phyloP scores from a whole-genome alignment of 2,888 invertebrate species.

The Polydrusus pterygomalis region DNA sequence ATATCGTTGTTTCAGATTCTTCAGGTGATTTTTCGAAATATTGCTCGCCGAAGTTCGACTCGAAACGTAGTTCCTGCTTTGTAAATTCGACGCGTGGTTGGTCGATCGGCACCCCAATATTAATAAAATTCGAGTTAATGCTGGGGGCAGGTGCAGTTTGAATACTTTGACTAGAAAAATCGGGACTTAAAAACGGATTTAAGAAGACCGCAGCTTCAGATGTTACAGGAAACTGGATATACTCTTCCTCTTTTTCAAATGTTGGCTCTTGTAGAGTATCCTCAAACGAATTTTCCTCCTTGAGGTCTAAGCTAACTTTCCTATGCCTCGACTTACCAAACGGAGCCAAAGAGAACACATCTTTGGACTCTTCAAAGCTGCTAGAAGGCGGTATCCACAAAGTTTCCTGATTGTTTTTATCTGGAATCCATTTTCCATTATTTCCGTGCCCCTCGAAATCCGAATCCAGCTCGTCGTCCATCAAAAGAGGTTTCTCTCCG shows the following conservation, averaged over 20 bases:
- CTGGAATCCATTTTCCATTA: slow-evolving; percentile 57
- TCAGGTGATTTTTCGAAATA: slow-evolving; percentile 31
- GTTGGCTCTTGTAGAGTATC: neutral
- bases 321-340: slow-evolving; percentile 71
- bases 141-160: slow-evolving; percentile 64
- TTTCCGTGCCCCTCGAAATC: slow-evolving; percentile 72
- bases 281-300: slow-evolving; percentile 6
- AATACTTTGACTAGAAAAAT: slow-evolving; percentile 52
- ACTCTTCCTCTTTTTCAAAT: slow-evolving; percentile 17
- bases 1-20: slow-evolving; percentile 30
- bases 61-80: slow-evolving; percentile 61
- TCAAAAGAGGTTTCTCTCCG: slow-evolving; percentile 83
- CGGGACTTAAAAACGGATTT: slow-evolving; percentile 67
- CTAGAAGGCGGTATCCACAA: slow-evolving; percentile 69
- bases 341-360: slow-evolving; percentile 83
- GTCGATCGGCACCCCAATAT: slow-evolving; percentile 60
- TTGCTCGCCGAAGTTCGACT: slow-evolving; percentile 63
- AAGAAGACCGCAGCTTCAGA: slow-evolving; percentile 48
- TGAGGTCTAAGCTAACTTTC: slow-evolving; percentile 43
- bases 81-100: slow-evolving; percentile 35
- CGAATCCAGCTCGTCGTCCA: slow-evolving; percentile 86
- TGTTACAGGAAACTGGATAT: neutral
- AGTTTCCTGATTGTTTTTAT: slow-evolving; percentile 61
- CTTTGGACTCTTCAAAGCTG: slow-evolving; percentile 72
- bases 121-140: slow-evolving; percentile 65